Evolutionary conservation across 2,113 vertebrate genomes (phyloP), one percentile per base, ranked within the genome.

Genomic region (Poecile atricapillus): DNA sequence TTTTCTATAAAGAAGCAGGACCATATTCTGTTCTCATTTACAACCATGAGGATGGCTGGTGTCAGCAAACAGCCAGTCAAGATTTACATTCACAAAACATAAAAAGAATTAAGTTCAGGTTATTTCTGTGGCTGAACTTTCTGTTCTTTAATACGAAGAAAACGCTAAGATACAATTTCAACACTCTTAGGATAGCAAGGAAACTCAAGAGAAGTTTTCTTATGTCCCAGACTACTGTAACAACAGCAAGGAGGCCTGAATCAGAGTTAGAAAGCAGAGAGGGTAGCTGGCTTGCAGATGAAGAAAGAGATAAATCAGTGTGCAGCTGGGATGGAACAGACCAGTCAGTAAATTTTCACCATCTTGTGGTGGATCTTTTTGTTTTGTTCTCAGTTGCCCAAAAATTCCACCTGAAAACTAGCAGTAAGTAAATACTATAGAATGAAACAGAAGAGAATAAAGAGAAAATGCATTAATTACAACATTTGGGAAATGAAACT

Each of bases 211-310:
- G 10, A 28, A 67, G 69, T 46, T 75, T 64, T 49, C 60, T 46
- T 52, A 39, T 39, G 25, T 60, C 52, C 41, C 65, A 76, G 60
- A 23, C 53, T 64, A 77, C 31, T 75, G n/a, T 73, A 74, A 46
- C 13, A 74, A 74, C 18, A 87, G 60, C 47, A 92, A 93, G 37
- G 33, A 83, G 53, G 47, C 13, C 52, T n/a, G 58, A 89, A 71
- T 71, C 37, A 43, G 21, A 80, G 53, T 71, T 64, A 83, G 44
- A 69, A 64, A 87, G 31, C 12, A 79, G 27, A 85, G 28, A 64
- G 55, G 65, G 64, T 87, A 90, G 80, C 44, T 93, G 88, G 73
- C 63, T 82, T 94, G 83, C 90, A 92, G 88, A 87, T 89, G 86
- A 93, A 90, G 35, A 82, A n/a, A 58, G 33, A 83, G 47, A 96